Evolutionary conservation across 2,797 vertebrate species (phyloP), one percentile per base, ranked within the genome.

Genomic region (Erpetoichthys calabaricus): DNA sequence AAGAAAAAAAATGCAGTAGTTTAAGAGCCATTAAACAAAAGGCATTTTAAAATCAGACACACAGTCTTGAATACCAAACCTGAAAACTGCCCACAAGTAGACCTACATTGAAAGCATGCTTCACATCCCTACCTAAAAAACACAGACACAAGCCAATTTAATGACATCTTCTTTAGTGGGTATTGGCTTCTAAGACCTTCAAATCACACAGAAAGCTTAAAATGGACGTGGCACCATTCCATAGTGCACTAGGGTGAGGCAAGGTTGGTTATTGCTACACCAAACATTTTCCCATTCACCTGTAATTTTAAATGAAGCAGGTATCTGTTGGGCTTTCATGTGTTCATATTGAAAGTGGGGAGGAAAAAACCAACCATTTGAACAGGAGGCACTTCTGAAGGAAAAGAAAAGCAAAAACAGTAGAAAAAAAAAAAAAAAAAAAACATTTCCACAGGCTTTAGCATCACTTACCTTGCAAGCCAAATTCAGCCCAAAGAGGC

Each of bases 81-180:
- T 80, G 80, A 70, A 83, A 84, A 75, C 73, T 70, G 74, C 76
- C 78, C 56, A 75, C 65, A 60, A 72, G 64, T 80, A 82, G 80
- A 81, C 74, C 72, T 81, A 79, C 71, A 82, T 65, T 75, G 78
- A 77, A 85, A 83, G 87, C 91, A 91, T 90, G 88, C 92, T 89
- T 82, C 78, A 82, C 72, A 78, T 83, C 85, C 74, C 81, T 84
- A 90, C 75, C 59, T 69, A 82, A 76, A 74, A 88, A 70, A 72
- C 74, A 81, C 69, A 73, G 73, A 65, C 51, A 67, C 52, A 74
- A 61, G 62, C 10, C 64, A 60, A 64, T 58, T 74, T 70, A 79
- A 77, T n/a, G 72, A 45, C 62, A 73, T 45, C 59, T 54, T 56
- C 65, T 71, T 59, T 25, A 63, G 52, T 54, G 47, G 45, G 53